Base-by-base conservation (phyloP, 2,888 invertebrate genomes). In the Allolobophora icterica region DNA sequence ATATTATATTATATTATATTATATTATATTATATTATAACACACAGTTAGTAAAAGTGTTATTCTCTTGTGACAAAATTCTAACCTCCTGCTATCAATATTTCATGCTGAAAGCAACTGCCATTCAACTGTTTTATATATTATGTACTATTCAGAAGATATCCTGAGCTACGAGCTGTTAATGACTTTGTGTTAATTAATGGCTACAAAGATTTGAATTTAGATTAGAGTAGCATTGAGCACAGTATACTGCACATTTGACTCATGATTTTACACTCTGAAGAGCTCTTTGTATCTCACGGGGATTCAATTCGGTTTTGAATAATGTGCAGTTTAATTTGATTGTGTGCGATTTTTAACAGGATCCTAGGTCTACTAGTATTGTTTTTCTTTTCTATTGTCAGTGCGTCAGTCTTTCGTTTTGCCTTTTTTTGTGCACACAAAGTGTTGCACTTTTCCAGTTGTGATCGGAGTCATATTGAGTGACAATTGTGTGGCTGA, bases 161-260 rank as follows among this genome's bases (percentile, higher is more conserved):
- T 11, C 13, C 1, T 19, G 19, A 45, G 45, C 45, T 13, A 45
- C 45, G 8, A 17, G 71, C n/a, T n/a, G 17, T n/a, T 1, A 71
- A n/a, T 71, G 71, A 4, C 52, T n/a, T 71, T 71, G n/a, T n/a
- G 71, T n/a, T 71, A 17, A 45, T 13, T 45, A 71, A 71, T 13
- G 71, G n/a, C 71, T 71, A n/a, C n/a, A n/a, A 71, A 71, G n/a
- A 71, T 71, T 71, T 71, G 71, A 71, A n/a, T 71, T 71, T 52
- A 52, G n/a, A 71, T 13, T 71, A 17, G 30, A 71, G 21, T 52
- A 52, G 52, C 52, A 6, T 3, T 52, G 52, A 24, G 52, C 21
- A 52, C n/a, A 24, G 1, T 24, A 24, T 30, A n/a, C n/a, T 71
- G n/a, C 0, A 6, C 11, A n/a, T 5, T 71, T 71, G 71, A 71